Evolutionary conservation across 2,888 invertebrate genomes (phyloP).

Genomic region (Cryptus armator): DNA sequence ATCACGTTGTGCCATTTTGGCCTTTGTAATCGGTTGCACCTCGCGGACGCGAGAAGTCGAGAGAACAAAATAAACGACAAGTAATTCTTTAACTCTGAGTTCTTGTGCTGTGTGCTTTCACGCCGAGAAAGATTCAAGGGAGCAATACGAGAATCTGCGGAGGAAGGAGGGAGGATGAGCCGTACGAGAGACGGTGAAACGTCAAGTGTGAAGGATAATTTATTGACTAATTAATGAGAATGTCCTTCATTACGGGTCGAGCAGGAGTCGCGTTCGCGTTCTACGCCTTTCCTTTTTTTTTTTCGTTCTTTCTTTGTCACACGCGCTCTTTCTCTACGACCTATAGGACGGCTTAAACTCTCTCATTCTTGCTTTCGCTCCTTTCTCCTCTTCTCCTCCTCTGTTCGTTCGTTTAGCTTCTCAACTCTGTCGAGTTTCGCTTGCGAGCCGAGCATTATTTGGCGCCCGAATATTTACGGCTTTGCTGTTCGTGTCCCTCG

Average conservation of each 20-base stretch:
- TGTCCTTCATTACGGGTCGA: slow-evolving; percentile 85
- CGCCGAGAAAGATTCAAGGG: slow-evolving; percentile 56
- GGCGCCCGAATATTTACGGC: slow-evolving; percentile 84
- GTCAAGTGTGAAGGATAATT: slow-evolving; percentile 83
- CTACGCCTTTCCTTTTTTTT: slow-evolving; percentile 57
- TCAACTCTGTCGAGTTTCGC: slow-evolving; percentile 72
- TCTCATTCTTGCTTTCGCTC: slow-evolving; percentile 12
- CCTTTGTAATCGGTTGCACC: slow-evolving; percentile 67
- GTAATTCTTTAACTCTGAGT: slow-evolving; percentile 32
- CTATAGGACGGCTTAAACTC: slow-evolving; percentile 44
- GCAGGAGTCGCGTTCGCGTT: slow-evolving; percentile 76
- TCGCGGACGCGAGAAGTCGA: slow-evolving; percentile 69
- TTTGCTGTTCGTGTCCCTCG: slow-evolving; percentile 75
- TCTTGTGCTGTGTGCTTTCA: slow-evolving; percentile 6
- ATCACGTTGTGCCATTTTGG: slow-evolving; percentile 65
- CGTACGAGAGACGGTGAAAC: slow-evolving; percentile 75
- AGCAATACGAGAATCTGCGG: slow-evolving; percentile 55
- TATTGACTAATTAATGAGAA: slow-evolving; percentile 85
- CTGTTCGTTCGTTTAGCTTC: slow-evolving; percentile 36
- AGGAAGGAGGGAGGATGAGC: slow-evolving; percentile 52
- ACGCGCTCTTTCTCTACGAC: slow-evolving; percentile 42
- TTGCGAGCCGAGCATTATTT: slow-evolving; percentile 82
- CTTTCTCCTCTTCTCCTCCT: slow-evolving; percentile 25
- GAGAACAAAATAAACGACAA: slow-evolving; percentile 41
- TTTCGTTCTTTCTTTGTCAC: slow-evolving; percentile 41